These are phyloP conservation scores for Caenorhabditis brenneri DNA, from an alignment of 1,140 invertebrate genomes.

Conservation along the genomic window DNA sequence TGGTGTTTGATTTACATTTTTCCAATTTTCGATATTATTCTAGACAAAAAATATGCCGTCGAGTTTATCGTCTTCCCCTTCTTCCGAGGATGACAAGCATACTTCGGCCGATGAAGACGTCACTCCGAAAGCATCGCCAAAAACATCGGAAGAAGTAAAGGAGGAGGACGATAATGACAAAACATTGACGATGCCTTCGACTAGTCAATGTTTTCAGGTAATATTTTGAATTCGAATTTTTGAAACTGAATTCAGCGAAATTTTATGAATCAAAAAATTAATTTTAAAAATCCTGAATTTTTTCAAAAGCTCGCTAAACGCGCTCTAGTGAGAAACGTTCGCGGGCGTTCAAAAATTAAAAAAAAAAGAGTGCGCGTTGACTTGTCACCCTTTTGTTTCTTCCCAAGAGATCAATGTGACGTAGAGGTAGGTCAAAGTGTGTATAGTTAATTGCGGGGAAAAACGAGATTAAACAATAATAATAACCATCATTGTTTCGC, in stretches of 20 bases:
- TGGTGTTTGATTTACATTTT: not conserved
- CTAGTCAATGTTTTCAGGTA: not conserved
- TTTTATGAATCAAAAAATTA: not conserved
- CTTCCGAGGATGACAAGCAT: not conserved
- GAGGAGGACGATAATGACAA: not conserved
- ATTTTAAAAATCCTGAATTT: not conserved
- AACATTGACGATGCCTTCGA: constrained; percentile 30
- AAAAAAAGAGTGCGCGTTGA: not conserved
- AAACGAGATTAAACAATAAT: not conserved
- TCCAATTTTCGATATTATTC: not conserved
- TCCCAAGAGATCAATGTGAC: not conserved
- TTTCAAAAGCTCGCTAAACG: not conserved
- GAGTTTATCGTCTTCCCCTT: not conserved
- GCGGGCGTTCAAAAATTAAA: not conserved
- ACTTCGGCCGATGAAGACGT: constrained; percentile 9
- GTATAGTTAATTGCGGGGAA: not conserved
- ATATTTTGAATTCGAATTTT: not conserved
- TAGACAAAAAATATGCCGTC: not conserved
- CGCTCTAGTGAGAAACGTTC: not conserved
- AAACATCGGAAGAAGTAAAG: not conserved
- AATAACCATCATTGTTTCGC: not conserved
- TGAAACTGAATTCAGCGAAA: not conserved
- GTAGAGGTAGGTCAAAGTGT: not conserved
- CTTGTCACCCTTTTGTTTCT: not conserved
- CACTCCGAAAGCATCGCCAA: constrained; percentile 16